Percentiles rank a stretch among this genome's conserved stretches.
These are phyloP conservation scores for Luehdorfia chinensis DNA, from an alignment of 1,140 invertebrate species.

Conservation along the genomic window DNA sequence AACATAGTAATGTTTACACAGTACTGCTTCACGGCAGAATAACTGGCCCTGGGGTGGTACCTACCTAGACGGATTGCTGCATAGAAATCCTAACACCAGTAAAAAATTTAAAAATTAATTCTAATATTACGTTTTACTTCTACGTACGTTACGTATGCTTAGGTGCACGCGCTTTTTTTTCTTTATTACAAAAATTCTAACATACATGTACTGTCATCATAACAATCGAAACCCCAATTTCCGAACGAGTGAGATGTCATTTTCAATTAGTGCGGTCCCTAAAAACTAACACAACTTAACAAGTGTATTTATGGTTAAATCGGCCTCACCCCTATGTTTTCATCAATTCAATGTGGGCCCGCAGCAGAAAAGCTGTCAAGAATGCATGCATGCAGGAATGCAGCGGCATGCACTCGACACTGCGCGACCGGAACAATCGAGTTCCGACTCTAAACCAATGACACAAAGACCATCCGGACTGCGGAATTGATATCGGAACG, in stretches of 20 bases:
- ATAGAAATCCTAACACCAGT: too few relatives aligned
- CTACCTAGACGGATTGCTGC: too few relatives aligned
- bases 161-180: too few relatives aligned
- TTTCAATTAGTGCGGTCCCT: constrained; percentile 12
- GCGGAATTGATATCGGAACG: not conserved
- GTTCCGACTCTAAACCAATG: not conserved
- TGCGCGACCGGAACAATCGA: constrained; percentile 14
- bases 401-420: constrained; percentile 10
- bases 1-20: too few relatives aligned
- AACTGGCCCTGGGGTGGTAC: too few relatives aligned
- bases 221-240: too few relatives aligned
- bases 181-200: too few relatives aligned
- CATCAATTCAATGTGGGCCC: constrained; percentile 38
- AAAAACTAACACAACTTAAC: constrained; percentile 29
- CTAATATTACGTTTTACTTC: too few relatives aligned
- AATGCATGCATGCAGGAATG: constrained; percentile 34
- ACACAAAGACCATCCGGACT: not conserved
- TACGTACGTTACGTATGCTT: too few relatives aligned
- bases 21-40: too few relatives aligned
- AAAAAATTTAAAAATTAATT: too few relatives aligned
- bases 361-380: constrained; percentile 19
- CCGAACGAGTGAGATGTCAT: constrained; percentile 12
- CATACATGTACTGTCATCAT: too few relatives aligned
- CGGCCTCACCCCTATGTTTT: constrained; percentile 33
- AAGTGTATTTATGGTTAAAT: constrained; percentile 34